Evolutionary conservation across 64 coral and sea anemone species (phyloP).

Genomic region (Hydrozoanthus tunicans): DNA sequence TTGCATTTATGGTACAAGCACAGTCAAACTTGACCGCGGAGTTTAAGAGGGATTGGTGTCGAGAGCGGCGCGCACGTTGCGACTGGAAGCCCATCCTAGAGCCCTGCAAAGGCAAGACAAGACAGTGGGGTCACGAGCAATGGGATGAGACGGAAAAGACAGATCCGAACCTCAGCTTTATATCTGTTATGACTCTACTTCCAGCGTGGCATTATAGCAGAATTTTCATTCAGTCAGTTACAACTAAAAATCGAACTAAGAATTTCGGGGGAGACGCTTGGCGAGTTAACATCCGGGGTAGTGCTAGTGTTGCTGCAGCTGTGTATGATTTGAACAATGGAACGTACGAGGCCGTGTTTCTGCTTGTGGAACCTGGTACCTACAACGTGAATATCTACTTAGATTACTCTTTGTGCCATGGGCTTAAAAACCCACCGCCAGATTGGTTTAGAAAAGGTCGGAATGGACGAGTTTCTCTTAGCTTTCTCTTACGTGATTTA

Average conservation of each 20-base stretch:
- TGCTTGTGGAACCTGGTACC: slow-evolving; percentile 71
- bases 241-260: slow-evolving; percentile 70
- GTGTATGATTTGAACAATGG: slow-evolving; percentile 86
- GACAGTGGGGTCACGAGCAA: slow-evolving; percentile 66
- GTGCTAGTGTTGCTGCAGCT: slow-evolving; percentile 48
- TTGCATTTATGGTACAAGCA: not conserved
- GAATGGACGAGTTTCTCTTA: not conserved
- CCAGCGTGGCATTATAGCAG: slow-evolving; percentile 67
- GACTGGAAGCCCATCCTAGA: slow-evolving; percentile 65
- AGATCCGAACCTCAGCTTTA: slow-evolving; percentile 71
- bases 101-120: slow-evolving; percentile 55
- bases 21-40: slow-evolving; percentile 18
- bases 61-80: slow-evolving; percentile 62
- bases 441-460: slow-evolving; percentile 87
- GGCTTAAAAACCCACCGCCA: slow-evolving; percentile 81
- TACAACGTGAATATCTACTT: slow-evolving; percentile 61
- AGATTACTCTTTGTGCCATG: slow-evolving; percentile 89
- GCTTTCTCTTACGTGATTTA: not conserved
- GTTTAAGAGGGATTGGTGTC: slow-evolving; percentile 83
- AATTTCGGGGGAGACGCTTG: slow-evolving; percentile 80
- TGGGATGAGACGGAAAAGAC: slow-evolving; percentile 59
- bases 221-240: slow-evolving; percentile 79
- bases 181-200: slow-evolving; percentile 62
- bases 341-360: slow-evolving; percentile 72
- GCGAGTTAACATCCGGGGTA: slow-evolving; percentile 70